phyloP scores from a whole-genome alignment of 2,797 vertebrate species.

The Rhadinocentrus ornatus region DNA sequence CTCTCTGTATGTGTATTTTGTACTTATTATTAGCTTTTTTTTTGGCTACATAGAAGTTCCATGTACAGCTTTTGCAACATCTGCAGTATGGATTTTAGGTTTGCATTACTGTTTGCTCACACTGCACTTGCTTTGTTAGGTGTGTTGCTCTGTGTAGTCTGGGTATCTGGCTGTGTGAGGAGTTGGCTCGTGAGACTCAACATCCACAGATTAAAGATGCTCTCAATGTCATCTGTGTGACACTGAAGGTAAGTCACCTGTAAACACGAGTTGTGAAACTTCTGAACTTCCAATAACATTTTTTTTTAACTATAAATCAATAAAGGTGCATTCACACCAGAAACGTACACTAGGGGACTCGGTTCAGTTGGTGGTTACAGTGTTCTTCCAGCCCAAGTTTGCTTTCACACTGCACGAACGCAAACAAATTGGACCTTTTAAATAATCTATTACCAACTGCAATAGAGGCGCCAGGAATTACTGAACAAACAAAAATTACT shows the following conservation, averaged over 20 bases:
- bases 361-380: no score
- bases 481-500: no score
- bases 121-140: constrained; percentile 69
- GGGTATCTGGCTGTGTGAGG: constrained; percentile 98
- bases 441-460: no score
- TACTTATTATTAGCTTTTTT: background rate
- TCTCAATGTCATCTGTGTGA: constrained; percentile 97
- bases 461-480: no score
- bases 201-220: constrained; percentile 98
- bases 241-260: constrained; percentile 89
- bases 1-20: background rate
- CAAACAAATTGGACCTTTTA: no score
- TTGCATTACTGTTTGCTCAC: background rate
- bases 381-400: no score
- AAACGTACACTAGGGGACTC: no score
- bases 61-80: background rate
- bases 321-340: background rate
- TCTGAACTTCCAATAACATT: background rate
- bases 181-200: constrained; percentile 91
- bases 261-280: background rate
- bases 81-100: background rate
- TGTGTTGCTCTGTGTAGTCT: constrained; percentile 98
- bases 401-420: no score
- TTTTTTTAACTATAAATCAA: background rate
- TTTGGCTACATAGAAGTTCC: background rate